Percentiles rank a stretch among this genome's conserved stretches.
These are phyloP conservation scores for Otis tarda DNA, from an alignment of 2,113 vertebrate genomes.

Conservation along the genomic window DNA sequence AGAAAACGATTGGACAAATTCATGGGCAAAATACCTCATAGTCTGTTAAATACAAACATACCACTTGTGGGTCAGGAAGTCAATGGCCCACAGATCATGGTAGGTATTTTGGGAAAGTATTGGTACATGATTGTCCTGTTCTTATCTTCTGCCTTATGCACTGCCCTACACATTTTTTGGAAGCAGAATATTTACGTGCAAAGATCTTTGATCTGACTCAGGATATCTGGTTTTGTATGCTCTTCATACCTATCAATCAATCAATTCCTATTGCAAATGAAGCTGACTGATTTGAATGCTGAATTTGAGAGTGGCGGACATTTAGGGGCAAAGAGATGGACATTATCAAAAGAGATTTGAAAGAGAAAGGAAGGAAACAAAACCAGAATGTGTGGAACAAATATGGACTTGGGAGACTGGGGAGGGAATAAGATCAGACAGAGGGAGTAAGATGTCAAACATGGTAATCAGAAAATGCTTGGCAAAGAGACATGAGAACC, in stretches of 20 bases:
- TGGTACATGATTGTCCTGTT: not conserved
- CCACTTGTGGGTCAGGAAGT: not conserved
- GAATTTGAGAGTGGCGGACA: not conserved
- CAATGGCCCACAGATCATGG: not conserved
- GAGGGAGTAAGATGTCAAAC: not conserved
- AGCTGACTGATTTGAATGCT: not conserved
- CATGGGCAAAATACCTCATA: not conserved
- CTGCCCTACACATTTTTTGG: not conserved
- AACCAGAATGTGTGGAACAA: not conserved
- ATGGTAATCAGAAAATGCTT: not conserved
- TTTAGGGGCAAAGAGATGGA: not conserved
- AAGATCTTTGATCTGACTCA: not conserved
- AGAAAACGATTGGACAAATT: not conserved
- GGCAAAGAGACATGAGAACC: not conserved
- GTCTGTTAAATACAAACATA: not conserved
- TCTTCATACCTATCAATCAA: not conserved
- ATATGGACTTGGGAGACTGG: not conserved
- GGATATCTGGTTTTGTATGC: not conserved
- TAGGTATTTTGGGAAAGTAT: not conserved
- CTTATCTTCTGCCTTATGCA: not conserved
- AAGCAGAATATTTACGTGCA: not conserved
- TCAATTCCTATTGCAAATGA: not conserved
- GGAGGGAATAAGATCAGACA: not conserved
- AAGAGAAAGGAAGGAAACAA: not conserved
- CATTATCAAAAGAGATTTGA: not conserved